Evolutionary conservation across 2,113 vertebrate genomes (phyloP).

Genomic region (Actenoides hombroni): DNA sequence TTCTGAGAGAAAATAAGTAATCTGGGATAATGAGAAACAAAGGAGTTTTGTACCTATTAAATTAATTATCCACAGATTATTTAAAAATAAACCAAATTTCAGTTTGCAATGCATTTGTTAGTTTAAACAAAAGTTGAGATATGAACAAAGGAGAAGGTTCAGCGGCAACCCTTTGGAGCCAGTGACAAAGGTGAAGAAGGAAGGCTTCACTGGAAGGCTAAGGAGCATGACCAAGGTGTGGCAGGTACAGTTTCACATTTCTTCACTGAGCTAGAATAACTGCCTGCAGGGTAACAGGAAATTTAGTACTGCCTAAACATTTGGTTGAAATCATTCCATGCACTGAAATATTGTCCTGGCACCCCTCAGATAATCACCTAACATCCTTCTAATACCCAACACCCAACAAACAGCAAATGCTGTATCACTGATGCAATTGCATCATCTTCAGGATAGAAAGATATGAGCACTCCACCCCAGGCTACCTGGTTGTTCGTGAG

Average conservation of each 20-base stretch:
- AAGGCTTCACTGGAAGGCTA: neutral
- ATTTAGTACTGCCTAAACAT: neutral
- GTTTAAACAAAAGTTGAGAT: neutral
- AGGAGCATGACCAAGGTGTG: neutral
- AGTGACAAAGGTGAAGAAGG: neutral
- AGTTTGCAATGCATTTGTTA: neutral
- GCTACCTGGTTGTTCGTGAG: neutral
- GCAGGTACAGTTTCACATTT: neutral
- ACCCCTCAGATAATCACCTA: neutral
- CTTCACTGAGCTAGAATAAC: neutral
- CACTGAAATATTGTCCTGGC: neutral
- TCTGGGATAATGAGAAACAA: neutral
- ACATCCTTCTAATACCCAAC: neutral
- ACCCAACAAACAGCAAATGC: neutral
- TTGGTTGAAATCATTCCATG: neutral
- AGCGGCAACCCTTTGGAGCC: neutral
- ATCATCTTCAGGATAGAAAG: neutral
- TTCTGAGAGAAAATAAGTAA: neutral
- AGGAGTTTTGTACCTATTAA: neutral
- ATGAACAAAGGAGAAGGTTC: neutral
- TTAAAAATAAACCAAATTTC: neutral
- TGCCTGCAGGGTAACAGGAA: neutral
- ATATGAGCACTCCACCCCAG: neutral
- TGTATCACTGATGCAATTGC: neutral
- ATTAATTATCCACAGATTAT: neutral